These are phyloP conservation scores for Dipodomys stephensi DNA, from an alignment of 2,113 vertebrate genomes.

Conservation along the genomic window DNA sequence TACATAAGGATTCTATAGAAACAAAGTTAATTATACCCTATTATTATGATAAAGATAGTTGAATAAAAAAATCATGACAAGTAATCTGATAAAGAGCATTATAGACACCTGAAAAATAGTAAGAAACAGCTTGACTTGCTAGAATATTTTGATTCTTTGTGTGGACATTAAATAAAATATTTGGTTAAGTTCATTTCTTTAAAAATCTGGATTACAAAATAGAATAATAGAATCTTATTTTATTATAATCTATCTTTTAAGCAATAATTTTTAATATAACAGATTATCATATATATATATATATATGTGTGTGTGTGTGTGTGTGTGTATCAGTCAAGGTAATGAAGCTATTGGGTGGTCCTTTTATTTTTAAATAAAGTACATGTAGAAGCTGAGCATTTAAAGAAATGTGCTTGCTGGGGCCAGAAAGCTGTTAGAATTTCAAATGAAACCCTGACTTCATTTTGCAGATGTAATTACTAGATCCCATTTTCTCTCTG, in stretches of 20 bases:
- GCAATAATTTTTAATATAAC: not conserved
- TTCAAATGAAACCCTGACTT: conserved; percentile 48
- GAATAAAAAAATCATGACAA: conserved; percentile 22
- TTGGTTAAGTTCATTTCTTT: conserved; percentile 56
- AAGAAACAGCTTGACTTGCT: not conserved
- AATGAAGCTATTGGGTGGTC: not conserved
- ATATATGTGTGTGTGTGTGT: too few species aligned
- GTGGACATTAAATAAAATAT: conserved; percentile 50
- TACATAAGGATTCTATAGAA: not conserved
- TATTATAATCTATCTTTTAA: conserved; percentile 28
- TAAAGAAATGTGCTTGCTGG: conserved; percentile 16
- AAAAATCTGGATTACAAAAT: conserved; percentile 14
- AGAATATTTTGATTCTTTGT: conserved; percentile 40
- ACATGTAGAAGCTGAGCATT: conserved; percentile 36
- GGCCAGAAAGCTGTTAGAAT: conserved; percentile 28
- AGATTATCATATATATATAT: not conserved
- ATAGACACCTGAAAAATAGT: conserved; percentile 18
- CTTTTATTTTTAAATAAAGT: conserved; percentile 45
- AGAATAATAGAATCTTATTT: not conserved
- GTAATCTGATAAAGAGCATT: conserved; percentile 44
- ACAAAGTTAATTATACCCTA: conserved; percentile 16
- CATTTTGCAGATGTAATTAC: conserved; percentile 60
- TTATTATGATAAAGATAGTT: not conserved
- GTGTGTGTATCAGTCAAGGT: not conserved
- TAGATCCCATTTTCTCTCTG: conserved; percentile 45